A percentile compares a stretch with the other conserved stretches of the same genome.
phyloP scores from a whole-genome alignment of 2,113 vertebrate species.

The Melanostigma gelatinosum region DNA sequence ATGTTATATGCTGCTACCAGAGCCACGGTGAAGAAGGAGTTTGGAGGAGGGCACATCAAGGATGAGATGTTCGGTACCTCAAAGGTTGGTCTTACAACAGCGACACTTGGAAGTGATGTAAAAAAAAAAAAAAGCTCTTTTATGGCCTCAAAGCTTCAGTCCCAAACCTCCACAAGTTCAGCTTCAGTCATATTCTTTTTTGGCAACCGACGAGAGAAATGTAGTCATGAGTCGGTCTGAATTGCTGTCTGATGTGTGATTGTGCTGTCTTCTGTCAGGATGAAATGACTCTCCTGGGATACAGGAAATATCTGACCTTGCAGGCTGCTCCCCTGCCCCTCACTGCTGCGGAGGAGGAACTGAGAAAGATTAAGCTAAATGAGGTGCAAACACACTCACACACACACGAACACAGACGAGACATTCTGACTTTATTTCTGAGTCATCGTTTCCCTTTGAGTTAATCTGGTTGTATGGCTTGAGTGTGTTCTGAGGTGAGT shows the following conservation, averaged over 20 bases:
- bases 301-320: constrained; percentile 89
- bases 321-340: constrained; percentile 92
- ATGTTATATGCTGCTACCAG: constrained; percentile 98
- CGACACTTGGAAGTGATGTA: not conserved
- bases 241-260: not conserved
- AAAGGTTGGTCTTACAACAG: constrained; percentile 81
- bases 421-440: not conserved
- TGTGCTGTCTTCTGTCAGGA: constrained; percentile 82
- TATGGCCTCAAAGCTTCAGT: not conserved
- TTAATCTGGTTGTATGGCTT: not conserved
- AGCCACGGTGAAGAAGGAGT: constrained; percentile 96
- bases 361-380: constrained; percentile 93
- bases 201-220: not conserved
- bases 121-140: not conserved
- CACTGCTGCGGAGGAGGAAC: constrained; percentile 95
- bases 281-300: constrained; percentile 91
- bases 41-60: constrained; percentile 96
- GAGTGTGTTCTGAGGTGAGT: not conserved
- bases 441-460: not conserved
- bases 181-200: not conserved
- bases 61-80: constrained; percentile 94
- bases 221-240: not conserved
- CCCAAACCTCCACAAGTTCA: not conserved
- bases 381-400: constrained; percentile 83
- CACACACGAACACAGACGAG: not conserved